Conservation (phyloP, 2,113 vertebrate species). For the Chunga burmeisteri region DNA sequence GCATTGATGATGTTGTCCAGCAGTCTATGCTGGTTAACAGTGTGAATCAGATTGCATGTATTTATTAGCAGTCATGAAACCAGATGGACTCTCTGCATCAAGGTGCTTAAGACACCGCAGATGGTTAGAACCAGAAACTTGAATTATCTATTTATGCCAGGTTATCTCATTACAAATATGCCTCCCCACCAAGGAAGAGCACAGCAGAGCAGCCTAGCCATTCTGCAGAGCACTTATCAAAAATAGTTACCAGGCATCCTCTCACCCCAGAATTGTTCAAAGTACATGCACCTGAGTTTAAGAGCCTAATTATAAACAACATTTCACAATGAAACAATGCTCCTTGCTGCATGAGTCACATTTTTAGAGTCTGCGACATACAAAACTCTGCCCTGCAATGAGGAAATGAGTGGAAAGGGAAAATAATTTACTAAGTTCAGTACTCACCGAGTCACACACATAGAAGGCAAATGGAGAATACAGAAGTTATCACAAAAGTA, state of each 20-base stretch:
- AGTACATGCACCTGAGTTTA: neutral
- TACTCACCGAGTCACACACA: neutral
- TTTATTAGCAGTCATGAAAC: neutral
- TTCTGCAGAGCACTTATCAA: neutral
- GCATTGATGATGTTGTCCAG: accelerated
- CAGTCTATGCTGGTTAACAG: neutral
- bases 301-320: neutral
- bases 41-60: neutral
- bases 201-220: neutral
- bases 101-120: neutral
- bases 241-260: neutral
- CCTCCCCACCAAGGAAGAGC: neutral
- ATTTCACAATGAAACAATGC: neutral
- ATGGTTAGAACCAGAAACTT: neutral
- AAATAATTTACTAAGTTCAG: neutral
- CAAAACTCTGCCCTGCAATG: neutral
- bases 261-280: neutral
- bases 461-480: neutral
- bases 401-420: neutral
- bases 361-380: neutral
- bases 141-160: neutral
- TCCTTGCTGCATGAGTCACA: neutral
- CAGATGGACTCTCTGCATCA: neutral
- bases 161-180: neutral
- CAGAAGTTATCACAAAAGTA: neutral